Conservation (phyloP, 2,797 vertebrate genomes). For the Apogon hyalosoma region DNA sequence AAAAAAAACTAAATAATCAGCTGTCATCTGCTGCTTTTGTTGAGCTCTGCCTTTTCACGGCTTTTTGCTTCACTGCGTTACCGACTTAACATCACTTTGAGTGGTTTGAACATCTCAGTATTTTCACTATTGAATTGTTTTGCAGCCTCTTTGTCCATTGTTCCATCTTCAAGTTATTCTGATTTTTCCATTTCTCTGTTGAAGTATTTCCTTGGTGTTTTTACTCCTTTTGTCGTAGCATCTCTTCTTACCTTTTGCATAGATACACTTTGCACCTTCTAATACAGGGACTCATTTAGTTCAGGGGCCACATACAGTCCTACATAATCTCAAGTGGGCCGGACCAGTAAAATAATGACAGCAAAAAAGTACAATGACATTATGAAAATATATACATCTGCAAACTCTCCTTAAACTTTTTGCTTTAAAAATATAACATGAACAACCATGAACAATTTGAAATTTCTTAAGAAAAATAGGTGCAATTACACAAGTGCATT, state of each 20-base stretch:
- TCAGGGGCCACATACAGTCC: no score
- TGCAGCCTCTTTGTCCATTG: constrained; percentile 11
- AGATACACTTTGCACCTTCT: no score
- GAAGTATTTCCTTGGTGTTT: background rate
- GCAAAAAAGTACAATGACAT: no score
- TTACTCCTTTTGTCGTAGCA: background rate
- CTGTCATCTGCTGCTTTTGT: constrained; percentile 32
- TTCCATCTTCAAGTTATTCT: constrained; percentile 8
- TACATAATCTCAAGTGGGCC: no score
- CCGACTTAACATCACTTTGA: constrained; percentile 54
- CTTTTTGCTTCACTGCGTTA: constrained; percentile 46
- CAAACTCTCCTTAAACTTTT: no score
- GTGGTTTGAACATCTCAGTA: constrained; percentile 47
- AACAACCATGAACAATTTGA: no score
- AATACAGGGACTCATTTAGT: no score
- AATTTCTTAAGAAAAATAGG: no score
- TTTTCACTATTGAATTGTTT: constrained; percentile 36
- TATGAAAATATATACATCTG: no score
- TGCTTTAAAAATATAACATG: no score
- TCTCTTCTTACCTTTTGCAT: background rate
- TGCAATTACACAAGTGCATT: no score
- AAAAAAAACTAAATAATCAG: constrained; percentile 49
- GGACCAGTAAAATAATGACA: no score
- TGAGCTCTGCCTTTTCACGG: constrained; percentile 34
- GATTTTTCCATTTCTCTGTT: background rate